Evolutionary conservation across 2,797 vertebrate genomes (phyloP).

Genomic region (Carcharodon carcharias): DNA sequence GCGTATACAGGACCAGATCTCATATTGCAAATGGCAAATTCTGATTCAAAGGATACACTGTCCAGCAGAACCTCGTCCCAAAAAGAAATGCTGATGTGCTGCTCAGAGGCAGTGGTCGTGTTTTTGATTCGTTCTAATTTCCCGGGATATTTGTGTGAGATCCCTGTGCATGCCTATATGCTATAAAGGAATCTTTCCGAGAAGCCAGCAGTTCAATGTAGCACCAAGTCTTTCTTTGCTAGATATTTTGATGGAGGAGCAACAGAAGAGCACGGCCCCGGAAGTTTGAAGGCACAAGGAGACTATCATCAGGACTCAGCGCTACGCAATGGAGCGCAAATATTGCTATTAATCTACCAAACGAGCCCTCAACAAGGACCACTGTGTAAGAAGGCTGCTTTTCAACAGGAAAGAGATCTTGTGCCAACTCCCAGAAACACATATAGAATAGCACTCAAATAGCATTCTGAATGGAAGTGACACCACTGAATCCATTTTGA

Average conservation of each 20-base stretch:
- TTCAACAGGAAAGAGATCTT: not conserved
- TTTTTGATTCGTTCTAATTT: not conserved
- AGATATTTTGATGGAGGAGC: not conserved
- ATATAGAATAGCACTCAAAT: not conserved
- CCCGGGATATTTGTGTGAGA: not conserved
- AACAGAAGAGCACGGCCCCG: not conserved
- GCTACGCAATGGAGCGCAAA: not conserved
- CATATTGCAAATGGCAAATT: not conserved
- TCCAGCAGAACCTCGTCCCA: too few species aligned
- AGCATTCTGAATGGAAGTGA: not conserved
- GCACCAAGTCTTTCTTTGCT: not conserved
- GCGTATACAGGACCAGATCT: not conserved
- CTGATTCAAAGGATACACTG: not conserved
- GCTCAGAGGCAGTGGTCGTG: not conserved
- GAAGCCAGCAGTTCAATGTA: not conserved
- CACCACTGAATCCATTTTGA: not conserved
- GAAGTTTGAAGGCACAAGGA: not conserved
- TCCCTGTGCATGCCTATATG: not conserved
- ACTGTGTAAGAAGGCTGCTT: not conserved
- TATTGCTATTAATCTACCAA: not conserved
- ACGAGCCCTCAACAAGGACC: not conserved
- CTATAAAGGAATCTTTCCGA: not conserved
- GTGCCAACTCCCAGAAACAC: not conserved
- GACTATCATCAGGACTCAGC: not conserved
- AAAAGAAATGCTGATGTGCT: not conserved